These are phyloP conservation scores for Eudiplozoon nipponicum DNA, from an alignment of 2,888 invertebrate species.

Conservation along the genomic window DNA sequence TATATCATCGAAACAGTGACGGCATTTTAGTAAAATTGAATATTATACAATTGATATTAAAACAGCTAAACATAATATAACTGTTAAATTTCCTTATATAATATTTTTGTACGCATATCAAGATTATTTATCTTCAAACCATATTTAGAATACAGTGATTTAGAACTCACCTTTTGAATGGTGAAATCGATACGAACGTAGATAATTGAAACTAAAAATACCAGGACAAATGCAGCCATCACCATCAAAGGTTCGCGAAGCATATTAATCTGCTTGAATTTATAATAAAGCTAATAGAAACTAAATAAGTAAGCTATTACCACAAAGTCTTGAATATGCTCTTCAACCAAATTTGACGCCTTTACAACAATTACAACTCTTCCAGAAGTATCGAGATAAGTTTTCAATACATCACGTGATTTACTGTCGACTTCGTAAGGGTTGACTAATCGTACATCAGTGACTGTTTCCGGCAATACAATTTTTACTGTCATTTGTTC, in stretches of 20 bases:
- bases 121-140: too few relatives aligned
- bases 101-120: too few relatives aligned
- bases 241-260: conserved; percentile 67
- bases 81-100: too few relatives aligned
- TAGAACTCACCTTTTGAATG: conserved; percentile 34
- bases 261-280: conserved; percentile 50
- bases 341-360: conserved; percentile 53
- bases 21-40: too few relatives aligned
- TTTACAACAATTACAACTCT: conserved; percentile 56
- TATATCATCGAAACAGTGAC: too few relatives aligned
- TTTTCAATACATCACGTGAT: conserved; percentile 45
- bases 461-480: conserved; percentile 62
- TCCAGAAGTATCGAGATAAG: conserved; percentile 72
- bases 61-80: too few relatives aligned
- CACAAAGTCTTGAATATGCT: conserved; percentile 73
- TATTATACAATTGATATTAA: too few relatives aligned
- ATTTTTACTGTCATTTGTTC: conserved; percentile 56
- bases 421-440: conserved; percentile 47
- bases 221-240: conserved; percentile 48
- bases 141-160: too few relatives aligned
- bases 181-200: conserved; percentile 82
- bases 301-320: conserved; percentile 21
- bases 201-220: conserved; percentile 62
- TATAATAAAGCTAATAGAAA: conserved; percentile 38
- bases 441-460: conserved; percentile 44